Conservation (phyloP, 2,113 vertebrate species). For the Chauna torquata region DNA sequence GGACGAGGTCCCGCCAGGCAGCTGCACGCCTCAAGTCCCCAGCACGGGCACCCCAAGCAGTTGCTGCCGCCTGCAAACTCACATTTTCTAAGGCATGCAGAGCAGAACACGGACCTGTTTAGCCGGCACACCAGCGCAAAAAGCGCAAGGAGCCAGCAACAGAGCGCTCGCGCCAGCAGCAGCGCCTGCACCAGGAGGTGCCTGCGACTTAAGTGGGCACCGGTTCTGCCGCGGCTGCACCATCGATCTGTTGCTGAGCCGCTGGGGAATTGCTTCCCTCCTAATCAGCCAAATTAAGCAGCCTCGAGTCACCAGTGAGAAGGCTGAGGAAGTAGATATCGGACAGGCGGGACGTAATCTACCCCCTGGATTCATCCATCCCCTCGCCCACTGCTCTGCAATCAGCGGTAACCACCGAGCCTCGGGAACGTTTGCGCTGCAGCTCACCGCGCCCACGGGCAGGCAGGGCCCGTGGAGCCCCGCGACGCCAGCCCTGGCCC, state of each 20-base stretch:
- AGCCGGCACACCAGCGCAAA: neutral
- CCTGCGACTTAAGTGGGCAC: neutral
- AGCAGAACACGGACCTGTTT: neutral
- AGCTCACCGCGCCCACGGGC: accelerated
- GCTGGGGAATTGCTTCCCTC: neutral
- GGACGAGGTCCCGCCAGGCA: accelerated
- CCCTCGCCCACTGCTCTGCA: neutral
- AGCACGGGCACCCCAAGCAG: neutral
- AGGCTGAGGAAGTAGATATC: neutral
- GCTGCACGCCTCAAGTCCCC: neutral
- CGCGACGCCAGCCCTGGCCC: too few relatives aligned
- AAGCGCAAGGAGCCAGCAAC: neutral
- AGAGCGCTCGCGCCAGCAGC: neutral
- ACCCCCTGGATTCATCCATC: neutral
- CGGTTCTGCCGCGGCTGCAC: neutral
- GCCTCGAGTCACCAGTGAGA: neutral
- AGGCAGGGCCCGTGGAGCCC: neutral
- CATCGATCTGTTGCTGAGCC: neutral
- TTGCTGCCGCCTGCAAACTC: neutral
- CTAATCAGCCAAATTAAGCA: constrained; percentile 26
- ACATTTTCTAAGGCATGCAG: neutral
- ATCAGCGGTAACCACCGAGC: neutral
- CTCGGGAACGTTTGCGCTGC: neutral
- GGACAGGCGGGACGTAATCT: neutral
- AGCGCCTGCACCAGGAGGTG: neutral